Base-by-base conservation (phyloP, 2,888 invertebrate genomes). In the Plagiodera versicolora region DNA sequence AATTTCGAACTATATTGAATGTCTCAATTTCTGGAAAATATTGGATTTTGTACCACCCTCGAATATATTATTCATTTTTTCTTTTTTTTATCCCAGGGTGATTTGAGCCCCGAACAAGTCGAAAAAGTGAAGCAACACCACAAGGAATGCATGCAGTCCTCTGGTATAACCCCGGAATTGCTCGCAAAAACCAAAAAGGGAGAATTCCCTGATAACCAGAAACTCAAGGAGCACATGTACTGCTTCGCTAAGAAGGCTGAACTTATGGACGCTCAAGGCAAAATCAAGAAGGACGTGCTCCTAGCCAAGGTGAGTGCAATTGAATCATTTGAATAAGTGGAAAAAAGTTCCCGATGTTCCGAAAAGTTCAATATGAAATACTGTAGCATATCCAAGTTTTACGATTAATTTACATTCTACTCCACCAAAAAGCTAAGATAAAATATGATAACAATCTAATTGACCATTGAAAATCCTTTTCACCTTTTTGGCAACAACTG, bases 51-150 rank as follows among this genome's bases (percentile, higher is more conserved):
- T n/a, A n/a, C n/a, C n/a, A n/a, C n/a, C n/a, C n/a, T n/a, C n/a
- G n/a, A n/a, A n/a, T n/a, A n/a, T n/a, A n/a, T n/a, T n/a, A n/a
- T n/a, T n/a, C n/a, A n/a, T n/a, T n/a, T n/a, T n/a, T n/a, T n/a
- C n/a, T 39, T 39, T 14, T 39, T 46, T 56, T 32, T 16, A 53
- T 66, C 67, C 35, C 52, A 74, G 74, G 72, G 69, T 28, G 63
- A 64, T 0, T 50, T 75, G 1, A 71, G 72, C n/a, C 67, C 70
- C 9, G 74, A 76, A 53, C 73, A 73, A 64, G 70, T 66, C 39
- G 61, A 65, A 32, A 71, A 70, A 56, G 16, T 72, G 9, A 56
- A 63, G 28, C 53, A 56, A 1, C 46, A 65, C 59, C 68, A 69
- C 53, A 65, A 69, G 35, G 70, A 67, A 28, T 75, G 75, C 60